phyloP scores from a whole-genome alignment of 2,888 invertebrate species.

The Uloborus plumipes region DNA sequence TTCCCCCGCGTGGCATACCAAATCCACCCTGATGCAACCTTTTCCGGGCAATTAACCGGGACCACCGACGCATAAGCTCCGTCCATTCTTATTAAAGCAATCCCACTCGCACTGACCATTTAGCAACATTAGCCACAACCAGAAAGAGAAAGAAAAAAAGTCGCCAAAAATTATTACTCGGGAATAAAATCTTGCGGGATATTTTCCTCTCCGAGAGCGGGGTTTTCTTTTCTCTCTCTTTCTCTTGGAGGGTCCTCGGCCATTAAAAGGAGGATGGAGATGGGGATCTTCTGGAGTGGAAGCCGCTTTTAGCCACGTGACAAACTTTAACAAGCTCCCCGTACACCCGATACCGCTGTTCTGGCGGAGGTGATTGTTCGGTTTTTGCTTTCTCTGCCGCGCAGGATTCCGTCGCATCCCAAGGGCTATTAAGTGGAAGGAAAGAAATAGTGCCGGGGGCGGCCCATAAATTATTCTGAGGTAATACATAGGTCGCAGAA shows the following conservation, averaged over 20 bases:
- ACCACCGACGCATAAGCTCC: too few species aligned
- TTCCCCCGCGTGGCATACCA: too few species aligned
- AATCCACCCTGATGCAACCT: too few species aligned
- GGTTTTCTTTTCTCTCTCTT: too few species aligned
- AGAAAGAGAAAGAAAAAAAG: background rate
- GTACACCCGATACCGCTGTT: slow-evolving; percentile 36
- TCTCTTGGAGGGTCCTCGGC: too few species aligned
- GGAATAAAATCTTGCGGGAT: slow-evolving; percentile 10
- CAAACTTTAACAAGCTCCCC: slow-evolving; percentile 49
- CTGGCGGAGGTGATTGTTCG: slow-evolving; percentile 8
- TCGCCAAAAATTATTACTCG: slow-evolving; percentile 4
- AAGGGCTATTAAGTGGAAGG: slow-evolving; percentile 42
- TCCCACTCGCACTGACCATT: slow-evolving; percentile 4
- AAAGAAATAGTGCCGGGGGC: slow-evolving; percentile 13
- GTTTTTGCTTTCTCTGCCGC: slow-evolving; percentile 17
- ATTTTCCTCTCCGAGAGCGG: too few species aligned
- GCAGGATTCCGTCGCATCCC: slow-evolving; percentile 25
- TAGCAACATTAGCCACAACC: background rate
- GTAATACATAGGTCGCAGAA: too few species aligned
- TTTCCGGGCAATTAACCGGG: too few species aligned
- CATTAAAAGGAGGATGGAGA: slow-evolving; percentile 3
- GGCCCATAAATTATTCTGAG: background rate
- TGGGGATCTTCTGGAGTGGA: slow-evolving; percentile 29
- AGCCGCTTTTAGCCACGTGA: slow-evolving; percentile 42
- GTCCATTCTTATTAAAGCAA: background rate